Percentiles rank a stretch among this genome's conserved stretches.
These are phyloP conservation scores for Drosophila imparisetae DNA, from an alignment of 2,888 invertebrate species.

Conservation along the genomic window DNA sequence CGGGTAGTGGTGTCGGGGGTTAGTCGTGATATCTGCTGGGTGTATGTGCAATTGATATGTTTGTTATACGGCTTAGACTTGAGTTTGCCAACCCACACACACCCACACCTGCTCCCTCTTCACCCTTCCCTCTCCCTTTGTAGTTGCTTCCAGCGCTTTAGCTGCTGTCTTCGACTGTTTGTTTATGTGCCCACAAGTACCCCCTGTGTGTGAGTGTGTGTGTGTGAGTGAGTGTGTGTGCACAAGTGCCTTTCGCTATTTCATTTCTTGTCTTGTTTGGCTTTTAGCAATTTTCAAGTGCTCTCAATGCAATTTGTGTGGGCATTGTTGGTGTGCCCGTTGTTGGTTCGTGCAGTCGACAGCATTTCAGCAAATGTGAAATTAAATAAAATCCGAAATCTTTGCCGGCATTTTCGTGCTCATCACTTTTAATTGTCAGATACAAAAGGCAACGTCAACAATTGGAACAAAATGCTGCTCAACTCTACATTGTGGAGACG, in stretches of 20 bases:
- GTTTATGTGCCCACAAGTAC: slow-evolving; percentile 75
- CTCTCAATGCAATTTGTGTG: slow-evolving; percentile 81
- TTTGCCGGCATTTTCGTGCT: slow-evolving; percentile 67
- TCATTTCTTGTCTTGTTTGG: slow-evolving; percentile 82
- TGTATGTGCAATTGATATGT: slow-evolving; percentile 79
- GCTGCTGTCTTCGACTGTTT: slow-evolving; percentile 71
- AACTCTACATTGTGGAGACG: slow-evolving; percentile 8
- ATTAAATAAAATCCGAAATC: slow-evolving; percentile 78
- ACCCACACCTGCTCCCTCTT: neutral
- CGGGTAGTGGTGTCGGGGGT: neutral
- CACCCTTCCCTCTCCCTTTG: neutral
- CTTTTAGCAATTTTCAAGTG: slow-evolving; percentile 82
- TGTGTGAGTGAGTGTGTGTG: slow-evolving; percentile 52
- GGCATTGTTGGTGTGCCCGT: slow-evolving; percentile 55
- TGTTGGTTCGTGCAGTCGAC: slow-evolving; percentile 67
- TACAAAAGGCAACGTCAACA: slow-evolving; percentile 74
- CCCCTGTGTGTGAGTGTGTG: slow-evolving; percentile 6
- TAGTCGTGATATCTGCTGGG: slow-evolving; percentile 13
- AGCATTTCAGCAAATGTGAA: slow-evolving; percentile 70
- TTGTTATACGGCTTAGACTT: slow-evolving; percentile 72
- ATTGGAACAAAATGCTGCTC: slow-evolving; percentile 49
- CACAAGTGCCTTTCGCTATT: slow-evolving; percentile 80
- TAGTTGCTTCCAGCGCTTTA: slow-evolving; percentile 63
- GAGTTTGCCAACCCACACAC: slow-evolving; percentile 32
- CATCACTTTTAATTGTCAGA: slow-evolving; percentile 79